A percentile compares a stretch with the other conserved stretches of the same genome.
These are phyloP conservation scores for Nysson spinosus DNA, from an alignment of 2,888 invertebrate genomes.

Conservation along the genomic window DNA sequence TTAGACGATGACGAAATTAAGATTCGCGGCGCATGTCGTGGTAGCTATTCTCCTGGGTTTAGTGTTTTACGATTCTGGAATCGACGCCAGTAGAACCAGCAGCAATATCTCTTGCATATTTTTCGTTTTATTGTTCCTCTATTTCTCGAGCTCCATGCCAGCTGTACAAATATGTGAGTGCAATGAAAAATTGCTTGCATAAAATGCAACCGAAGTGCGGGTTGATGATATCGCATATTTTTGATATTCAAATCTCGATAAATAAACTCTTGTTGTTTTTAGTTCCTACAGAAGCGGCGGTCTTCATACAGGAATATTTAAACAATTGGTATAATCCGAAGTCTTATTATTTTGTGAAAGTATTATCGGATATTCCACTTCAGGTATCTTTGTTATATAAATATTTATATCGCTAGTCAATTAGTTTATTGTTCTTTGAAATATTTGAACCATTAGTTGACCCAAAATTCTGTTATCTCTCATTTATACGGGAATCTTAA, in stretches of 20 bases:
- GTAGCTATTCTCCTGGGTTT: conserved; percentile 80
- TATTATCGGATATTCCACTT: conserved; percentile 86
- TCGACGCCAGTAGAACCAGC: conserved; percentile 78
- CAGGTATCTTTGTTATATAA: conserved; percentile 78
- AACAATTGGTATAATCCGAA: conserved; percentile 88
- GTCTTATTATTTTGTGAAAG: conserved; percentile 86
- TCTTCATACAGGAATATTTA: conserved; percentile 85
- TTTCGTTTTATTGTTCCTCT: conserved; percentile 81
- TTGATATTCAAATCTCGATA: too few relatives aligned
- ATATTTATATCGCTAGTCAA: too few relatives aligned
- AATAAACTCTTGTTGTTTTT: background rate
- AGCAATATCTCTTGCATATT: conserved; percentile 81
- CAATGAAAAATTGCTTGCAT: background rate
- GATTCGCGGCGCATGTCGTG: conserved; percentile 79
- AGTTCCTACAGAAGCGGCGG: conserved; percentile 87
- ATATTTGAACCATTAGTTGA: too few relatives aligned
- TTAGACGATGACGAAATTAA: conserved; percentile 77
- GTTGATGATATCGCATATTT: too few relatives aligned
- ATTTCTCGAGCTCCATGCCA: conserved; percentile 83
- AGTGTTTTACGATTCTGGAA: conserved; percentile 81
- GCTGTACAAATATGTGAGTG: conserved; percentile 83
- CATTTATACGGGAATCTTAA: too few relatives aligned
- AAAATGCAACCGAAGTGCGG: too few relatives aligned
- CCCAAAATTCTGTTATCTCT: too few relatives aligned
- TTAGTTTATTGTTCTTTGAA: too few relatives aligned